These are phyloP conservation scores for Urocynchramus pylzowi DNA, from an alignment of 2,113 vertebrate genomes.

Conservation along the genomic window DNA sequence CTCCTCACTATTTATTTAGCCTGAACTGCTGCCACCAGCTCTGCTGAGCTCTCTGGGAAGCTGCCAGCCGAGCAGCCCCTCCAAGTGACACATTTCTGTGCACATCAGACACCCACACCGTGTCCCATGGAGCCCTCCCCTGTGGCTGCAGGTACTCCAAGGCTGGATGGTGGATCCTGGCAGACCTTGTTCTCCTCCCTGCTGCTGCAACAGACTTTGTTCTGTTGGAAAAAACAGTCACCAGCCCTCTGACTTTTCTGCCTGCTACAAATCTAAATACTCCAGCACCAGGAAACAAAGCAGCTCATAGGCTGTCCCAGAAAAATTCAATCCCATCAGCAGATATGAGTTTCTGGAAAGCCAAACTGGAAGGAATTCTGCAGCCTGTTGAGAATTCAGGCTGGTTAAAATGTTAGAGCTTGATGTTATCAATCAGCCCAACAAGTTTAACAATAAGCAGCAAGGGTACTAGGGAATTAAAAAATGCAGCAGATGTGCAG, in stretches of 20 bases:
- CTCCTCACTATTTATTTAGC: conserved; percentile 12
- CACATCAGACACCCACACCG: neutral
- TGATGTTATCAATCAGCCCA: neutral
- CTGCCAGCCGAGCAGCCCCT: conserved; percentile 3
- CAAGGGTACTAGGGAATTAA: neutral
- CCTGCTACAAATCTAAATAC: neutral
- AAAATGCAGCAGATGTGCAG: conserved; percentile 11
- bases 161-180: neutral
- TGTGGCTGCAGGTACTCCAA: neutral
- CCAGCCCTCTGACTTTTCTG: neutral
- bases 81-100: neutral
- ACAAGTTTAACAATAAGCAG: neutral
- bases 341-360: neutral
- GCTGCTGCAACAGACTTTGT: neutral
- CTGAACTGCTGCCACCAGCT: neutral
- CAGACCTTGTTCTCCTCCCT: neutral
- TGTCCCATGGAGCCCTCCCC: neutral
- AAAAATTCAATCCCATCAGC: neutral
- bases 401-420: neutral
- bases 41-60: conserved; percentile 31
- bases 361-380: neutral
- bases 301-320: neutral
- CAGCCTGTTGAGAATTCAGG: neutral
- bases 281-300: neutral
- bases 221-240: neutral